These are phyloP conservation scores for Erpornis zantholeuca DNA, from an alignment of 2,113 vertebrate species.

Conservation along the genomic window DNA sequence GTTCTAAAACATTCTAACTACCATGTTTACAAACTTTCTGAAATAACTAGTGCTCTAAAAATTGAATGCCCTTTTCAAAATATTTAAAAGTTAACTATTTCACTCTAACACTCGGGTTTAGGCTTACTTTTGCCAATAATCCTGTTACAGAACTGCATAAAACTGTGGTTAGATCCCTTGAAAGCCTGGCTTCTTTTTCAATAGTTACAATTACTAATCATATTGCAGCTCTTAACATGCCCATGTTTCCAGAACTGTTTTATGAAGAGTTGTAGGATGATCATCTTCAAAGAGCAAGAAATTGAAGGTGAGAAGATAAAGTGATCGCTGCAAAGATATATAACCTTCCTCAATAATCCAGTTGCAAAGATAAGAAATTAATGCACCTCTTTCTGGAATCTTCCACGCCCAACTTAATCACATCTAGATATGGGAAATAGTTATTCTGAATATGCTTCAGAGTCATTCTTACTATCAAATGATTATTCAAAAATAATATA, in stretches of 20 bases:
- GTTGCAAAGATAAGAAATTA: background rate
- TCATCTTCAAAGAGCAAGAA: background rate
- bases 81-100: background rate
- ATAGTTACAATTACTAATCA: background rate
- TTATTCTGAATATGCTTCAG: background rate
- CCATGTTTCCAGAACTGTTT: background rate
- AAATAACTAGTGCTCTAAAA: background rate
- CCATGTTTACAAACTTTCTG: background rate
- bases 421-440: accelerated
- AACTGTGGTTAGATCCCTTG: background rate
- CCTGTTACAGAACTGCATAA: background rate
- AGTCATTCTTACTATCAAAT: background rate
- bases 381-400: background rate
- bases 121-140: background rate
- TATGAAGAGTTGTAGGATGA: background rate
- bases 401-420: background rate
- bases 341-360: background rate
- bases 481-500: background rate
- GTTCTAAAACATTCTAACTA: background rate
- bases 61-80: background rate
- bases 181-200: background rate
- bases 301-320: background rate
- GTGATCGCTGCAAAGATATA: background rate
- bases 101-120: background rate
- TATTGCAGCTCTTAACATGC: background rate